Conservation (phyloP, 2,797 vertebrate genomes). For the Chloroceryle inda region DNA sequence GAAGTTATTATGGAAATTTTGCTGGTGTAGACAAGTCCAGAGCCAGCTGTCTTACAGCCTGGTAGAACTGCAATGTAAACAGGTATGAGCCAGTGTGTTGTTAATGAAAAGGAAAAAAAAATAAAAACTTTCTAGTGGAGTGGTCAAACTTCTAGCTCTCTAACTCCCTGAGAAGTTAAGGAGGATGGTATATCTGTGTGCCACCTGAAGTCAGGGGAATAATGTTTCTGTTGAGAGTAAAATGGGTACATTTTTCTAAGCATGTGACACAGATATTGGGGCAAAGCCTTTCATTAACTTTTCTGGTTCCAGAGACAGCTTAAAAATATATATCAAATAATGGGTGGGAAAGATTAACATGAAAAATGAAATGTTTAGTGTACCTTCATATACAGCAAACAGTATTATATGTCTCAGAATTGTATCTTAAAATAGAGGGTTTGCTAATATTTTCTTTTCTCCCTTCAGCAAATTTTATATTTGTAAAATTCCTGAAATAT, state of each 20-base stretch:
- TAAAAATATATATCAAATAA: too few relatives aligned
- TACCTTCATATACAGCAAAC: not conserved
- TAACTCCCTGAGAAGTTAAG: not conserved
- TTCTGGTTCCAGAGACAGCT: not conserved
- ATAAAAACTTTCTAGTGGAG: not conserved
- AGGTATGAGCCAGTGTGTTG: not conserved
- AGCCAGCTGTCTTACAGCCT: not conserved
- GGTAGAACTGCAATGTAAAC: not conserved
- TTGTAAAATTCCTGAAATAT: not conserved
- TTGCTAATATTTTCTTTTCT: not conserved
- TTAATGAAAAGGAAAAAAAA: not conserved
- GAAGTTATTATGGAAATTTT: not conserved
- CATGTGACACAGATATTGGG: accelerated
- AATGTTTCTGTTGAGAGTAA: not conserved
- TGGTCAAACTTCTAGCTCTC: not conserved
- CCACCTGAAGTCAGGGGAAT: not conserved
- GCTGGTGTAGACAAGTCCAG: not conserved
- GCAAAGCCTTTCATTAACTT: not conserved
- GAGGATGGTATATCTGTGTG: accelerated
- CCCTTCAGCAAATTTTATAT: not conserved
- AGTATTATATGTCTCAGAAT: not conserved
- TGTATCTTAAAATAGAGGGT: not conserved
- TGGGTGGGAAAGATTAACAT: not conserved
- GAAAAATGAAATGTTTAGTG: not conserved
- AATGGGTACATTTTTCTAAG: not conserved